Conservation (phyloP, 2,113 vertebrate species). For the Isichthys henryi region DNA sequence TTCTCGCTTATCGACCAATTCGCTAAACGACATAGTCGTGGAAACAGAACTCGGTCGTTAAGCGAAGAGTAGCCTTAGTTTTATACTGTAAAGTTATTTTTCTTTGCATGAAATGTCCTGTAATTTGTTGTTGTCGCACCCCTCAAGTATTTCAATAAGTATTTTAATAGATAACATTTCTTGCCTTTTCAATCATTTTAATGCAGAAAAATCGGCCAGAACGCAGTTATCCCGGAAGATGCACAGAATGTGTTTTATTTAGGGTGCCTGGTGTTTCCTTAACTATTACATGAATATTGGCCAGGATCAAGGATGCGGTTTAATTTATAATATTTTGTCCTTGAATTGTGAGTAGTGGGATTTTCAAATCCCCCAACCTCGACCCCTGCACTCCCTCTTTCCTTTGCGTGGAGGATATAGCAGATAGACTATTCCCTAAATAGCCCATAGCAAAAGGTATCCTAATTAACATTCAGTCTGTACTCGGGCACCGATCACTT, state of each 20-base stretch:
- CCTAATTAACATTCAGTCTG: conserved; percentile 72
- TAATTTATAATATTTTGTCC: conserved; percentile 64
- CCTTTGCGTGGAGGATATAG: conserved; percentile 53
- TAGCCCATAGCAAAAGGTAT: conserved; percentile 71
- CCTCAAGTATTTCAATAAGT: neutral
- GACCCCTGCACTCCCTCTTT: conserved; percentile 17
- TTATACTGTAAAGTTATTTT: neutral
- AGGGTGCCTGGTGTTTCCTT: conserved; percentile 41
- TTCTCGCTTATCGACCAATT: too few relatives aligned
- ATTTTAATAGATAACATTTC: neutral
- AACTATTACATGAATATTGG: conserved; percentile 64
- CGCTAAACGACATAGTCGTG: too few relatives aligned
- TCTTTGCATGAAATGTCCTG: neutral
- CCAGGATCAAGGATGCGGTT: conserved; percentile 68
- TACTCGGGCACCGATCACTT: conserved; percentile 64
- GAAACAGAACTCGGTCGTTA: too few relatives aligned
- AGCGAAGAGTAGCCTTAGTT: neutral
- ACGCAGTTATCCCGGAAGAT: neutral
- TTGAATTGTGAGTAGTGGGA: conserved; percentile 62
- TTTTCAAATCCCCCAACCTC: conserved; percentile 50
- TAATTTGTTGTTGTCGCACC: neutral
- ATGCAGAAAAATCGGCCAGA: neutral
- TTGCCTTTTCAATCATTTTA: neutral
- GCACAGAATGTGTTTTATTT: neutral
- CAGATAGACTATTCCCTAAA: conserved; percentile 71